Percentiles rank a stretch among this genome's conserved stretches.
These are phyloP conservation scores for Zaprionus davidi DNA, from an alignment of 1,140 invertebrate species.

Conservation along the genomic window DNA sequence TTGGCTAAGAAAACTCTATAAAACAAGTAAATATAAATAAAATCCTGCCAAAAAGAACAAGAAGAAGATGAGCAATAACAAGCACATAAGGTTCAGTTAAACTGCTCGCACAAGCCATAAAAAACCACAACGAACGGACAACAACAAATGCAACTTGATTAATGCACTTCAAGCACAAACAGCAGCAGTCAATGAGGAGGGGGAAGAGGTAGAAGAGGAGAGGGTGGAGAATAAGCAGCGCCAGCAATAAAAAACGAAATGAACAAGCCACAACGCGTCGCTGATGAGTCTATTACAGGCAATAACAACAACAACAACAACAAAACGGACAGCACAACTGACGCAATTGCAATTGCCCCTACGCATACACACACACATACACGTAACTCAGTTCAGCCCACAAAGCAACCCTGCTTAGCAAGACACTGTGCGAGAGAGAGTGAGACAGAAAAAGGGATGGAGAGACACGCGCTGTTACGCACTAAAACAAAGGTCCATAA, in stretches of 20 bases:
- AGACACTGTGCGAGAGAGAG: not conserved
- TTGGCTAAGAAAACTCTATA: not conserved
- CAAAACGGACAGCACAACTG: constrained; percentile 50
- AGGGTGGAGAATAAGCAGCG: not conserved
- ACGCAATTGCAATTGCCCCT: constrained; percentile 39
- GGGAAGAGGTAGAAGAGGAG: not conserved
- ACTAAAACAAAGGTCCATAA: constrained; percentile 55
- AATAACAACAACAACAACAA: constrained; percentile 52
- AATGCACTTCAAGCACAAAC: constrained; percentile 65
- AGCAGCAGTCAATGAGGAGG: constrained; percentile 27
- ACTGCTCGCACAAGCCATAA: constrained; percentile 43
- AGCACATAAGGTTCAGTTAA: constrained; percentile 48
- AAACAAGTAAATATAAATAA: constrained; percentile 1
- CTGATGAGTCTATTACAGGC: constrained; percentile 77
- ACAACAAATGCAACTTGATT: constrained; percentile 71
- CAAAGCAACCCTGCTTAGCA: constrained; percentile 26
- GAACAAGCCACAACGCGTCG: constrained; percentile 45
- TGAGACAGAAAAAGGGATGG: not conserved
- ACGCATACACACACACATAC: constrained; percentile 4
- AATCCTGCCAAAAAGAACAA: not conserved
- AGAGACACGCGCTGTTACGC: constrained; percentile 43
- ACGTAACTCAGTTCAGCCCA: constrained; percentile 21
- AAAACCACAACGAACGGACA: constrained; percentile 31
- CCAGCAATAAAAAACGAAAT: constrained; percentile 60
- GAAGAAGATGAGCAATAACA: constrained; percentile 22